These are phyloP conservation scores for Troglohyphantes excavatus DNA, from an alignment of 2,888 invertebrate genomes.

Conservation along the genomic window DNA sequence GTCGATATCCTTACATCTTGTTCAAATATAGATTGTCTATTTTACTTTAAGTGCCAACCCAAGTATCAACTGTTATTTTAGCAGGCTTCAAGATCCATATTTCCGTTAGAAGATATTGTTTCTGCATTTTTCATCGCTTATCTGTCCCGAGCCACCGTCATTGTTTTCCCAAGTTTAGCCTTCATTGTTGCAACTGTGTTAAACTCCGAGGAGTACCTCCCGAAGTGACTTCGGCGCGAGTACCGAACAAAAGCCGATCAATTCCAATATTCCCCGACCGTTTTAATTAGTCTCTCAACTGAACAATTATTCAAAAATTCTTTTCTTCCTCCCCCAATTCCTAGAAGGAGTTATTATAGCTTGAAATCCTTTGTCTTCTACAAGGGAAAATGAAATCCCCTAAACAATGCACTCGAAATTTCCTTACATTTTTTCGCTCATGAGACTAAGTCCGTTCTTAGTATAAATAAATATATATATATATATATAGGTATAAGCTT, in stretches of 20 bases:
- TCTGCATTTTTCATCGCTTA: slow-evolving; percentile 49
- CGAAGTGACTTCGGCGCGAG: slow-evolving; percentile 21
- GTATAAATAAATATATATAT: background rate
- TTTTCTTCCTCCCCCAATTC: background rate
- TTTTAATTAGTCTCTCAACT: slow-evolving; percentile 59
- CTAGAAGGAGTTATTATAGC: slow-evolving; percentile 46
- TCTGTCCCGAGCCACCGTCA: slow-evolving; percentile 13
- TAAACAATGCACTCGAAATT: slow-evolving; percentile 1
- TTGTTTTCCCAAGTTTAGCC: slow-evolving; percentile 22
- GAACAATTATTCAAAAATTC: slow-evolving; percentile 66
- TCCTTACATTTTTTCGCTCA: slow-evolving; percentile 6
- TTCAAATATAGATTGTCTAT: background rate
- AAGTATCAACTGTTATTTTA: background rate
- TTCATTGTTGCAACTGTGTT: slow-evolving; percentile 32
- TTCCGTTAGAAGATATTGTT: slow-evolving; percentile 34
- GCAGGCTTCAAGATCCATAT: background rate
- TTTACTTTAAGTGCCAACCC: background rate
- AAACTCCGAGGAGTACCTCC: slow-evolving; percentile 6
- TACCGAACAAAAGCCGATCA: slow-evolving; percentile 35
- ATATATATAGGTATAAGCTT: background rate
- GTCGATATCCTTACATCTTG: background rate
- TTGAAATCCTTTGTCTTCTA: slow-evolving; percentile 30
- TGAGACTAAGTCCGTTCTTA: background rate
- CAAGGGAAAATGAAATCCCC: slow-evolving; percentile 23
- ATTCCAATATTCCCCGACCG: slow-evolving; percentile 40